Conservation (phyloP, 1,140 invertebrate genomes). For the Zaprionus taronus region DNA sequence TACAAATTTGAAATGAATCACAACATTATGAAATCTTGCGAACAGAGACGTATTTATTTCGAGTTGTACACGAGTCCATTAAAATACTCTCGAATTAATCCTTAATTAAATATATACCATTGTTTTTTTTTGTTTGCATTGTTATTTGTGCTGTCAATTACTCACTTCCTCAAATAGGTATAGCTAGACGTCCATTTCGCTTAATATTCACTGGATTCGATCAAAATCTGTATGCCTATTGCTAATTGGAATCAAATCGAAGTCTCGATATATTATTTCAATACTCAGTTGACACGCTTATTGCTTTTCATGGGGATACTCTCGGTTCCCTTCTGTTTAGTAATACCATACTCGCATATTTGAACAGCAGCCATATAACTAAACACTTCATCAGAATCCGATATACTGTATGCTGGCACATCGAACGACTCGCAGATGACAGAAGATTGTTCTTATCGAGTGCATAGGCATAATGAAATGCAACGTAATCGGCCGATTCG, state of each 20-base stretch:
- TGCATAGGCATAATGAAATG: constrained; percentile 17
- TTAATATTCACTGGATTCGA: too few relatives aligned
- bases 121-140: too few relatives aligned
- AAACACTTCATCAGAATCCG: not conserved
- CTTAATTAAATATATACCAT: too few relatives aligned
- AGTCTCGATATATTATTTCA: too few relatives aligned
- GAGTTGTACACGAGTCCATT: not conserved
- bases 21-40: not conserved
- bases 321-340: too few relatives aligned
- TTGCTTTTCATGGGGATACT: too few relatives aligned
- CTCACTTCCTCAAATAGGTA: not conserved
- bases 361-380: not conserved
- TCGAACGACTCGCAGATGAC: not conserved
- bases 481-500: constrained; percentile 1
- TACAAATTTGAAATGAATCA: not conserved
- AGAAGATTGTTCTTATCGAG: not conserved
- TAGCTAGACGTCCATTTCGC: not conserved
- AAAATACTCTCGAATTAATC: not conserved
- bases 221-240: too few relatives aligned
- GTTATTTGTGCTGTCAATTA: not conserved
- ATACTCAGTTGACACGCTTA: too few relatives aligned
- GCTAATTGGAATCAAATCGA: too few relatives aligned
- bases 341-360: not conserved
- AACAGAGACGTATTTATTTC: constrained; percentile 2
- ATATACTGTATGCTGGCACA: not conserved